Evolutionary conservation across 2,888 invertebrate species (phyloP).

Genomic region (Polyommatus iphigenia): DNA sequence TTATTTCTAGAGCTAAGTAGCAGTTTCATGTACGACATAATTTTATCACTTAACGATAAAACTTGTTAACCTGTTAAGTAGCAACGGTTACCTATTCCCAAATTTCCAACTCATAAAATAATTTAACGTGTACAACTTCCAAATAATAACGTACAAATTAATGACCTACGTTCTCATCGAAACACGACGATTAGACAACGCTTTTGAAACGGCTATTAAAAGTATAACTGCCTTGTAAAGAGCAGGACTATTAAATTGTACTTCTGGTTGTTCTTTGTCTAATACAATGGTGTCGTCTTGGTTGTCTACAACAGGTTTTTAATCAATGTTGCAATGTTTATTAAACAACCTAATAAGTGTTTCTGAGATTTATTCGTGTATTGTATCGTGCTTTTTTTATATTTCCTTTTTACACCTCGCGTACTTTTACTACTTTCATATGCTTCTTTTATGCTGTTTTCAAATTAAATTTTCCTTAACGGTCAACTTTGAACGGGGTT

Average conservation of each 20-base stretch:
- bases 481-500: conserved; percentile 18
- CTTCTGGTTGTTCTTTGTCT: conserved; percentile 64
- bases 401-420: conserved; percentile 41
- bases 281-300: conserved; percentile 46
- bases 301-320: conserved; percentile 46
- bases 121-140: conserved; percentile 11
- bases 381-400: conserved; percentile 40
- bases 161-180: conserved; percentile 64
- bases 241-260: conserved; percentile 69
- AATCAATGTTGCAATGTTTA: conserved; percentile 78
- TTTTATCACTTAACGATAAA: conserved; percentile 33
- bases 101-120: conserved; percentile 29
- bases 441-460: conserved; percentile 41
- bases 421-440: conserved; percentile 40
- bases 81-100: conserved; percentile 12
- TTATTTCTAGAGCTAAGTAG: neutral
- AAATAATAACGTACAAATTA: conserved; percentile 55
- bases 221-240: conserved; percentile 61
- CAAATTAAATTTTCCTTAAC: conserved; percentile 42
- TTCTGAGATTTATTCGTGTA: conserved; percentile 48
- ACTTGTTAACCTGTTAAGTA: conserved; percentile 40
- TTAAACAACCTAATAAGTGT: conserved; percentile 75
- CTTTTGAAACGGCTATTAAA: conserved; percentile 69
- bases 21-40: neutral
- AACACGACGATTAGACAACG: conserved; percentile 49